Base-by-base conservation (phyloP, 2,113 vertebrate genomes). In the Castor canadensis region DNA sequence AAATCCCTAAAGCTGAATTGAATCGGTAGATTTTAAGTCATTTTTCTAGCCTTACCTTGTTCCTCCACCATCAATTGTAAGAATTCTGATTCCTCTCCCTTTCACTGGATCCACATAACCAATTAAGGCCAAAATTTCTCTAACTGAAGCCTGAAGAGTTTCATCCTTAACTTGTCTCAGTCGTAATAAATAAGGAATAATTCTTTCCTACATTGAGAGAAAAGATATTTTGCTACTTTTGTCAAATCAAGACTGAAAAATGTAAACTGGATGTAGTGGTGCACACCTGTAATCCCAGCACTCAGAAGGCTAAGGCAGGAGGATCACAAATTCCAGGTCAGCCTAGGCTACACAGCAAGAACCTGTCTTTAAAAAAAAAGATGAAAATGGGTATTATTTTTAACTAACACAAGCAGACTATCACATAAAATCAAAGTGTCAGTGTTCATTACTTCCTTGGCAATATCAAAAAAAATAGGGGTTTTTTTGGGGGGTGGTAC, bases 21-120 rank as follows among this genome's bases (percentile, higher is more conserved):
- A 28, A 76, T 16, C 15, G 30, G 26, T 0, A 73, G 35, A 66
- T 87, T 71, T 52, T 87, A 93, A 24, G 17, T 83, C 24, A 80
- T 6, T 22, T 56, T 62, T 58, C 16, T 84, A 76, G 72, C n/a
- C 92, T 97, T 98, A 99, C 99, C 99, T 99, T 92, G 99, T 99
- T 96, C 99, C 99, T 97, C 99, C 99, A 97, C 99, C 99, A 94
- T 99, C 99, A 94, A 99, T 99, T 87, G 99, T 96, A 32, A 99
- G 98, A 94, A 99, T 98, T 95, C 99, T 97, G 96, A 99, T 98
- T 91, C 99, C 99, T 84, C 98, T 98, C 54, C 99, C 99, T 98
- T 99, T 99, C 49, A 99, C 99, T 3, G 99, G 99, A 80, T 99
- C 98, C 62, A 98, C 98, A 93, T 99, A 99, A 47, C 99, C 99